Evolutionary conservation across 2,797 vertebrate genomes (phyloP), one percentile per base, ranked within the genome.

Genomic region (Phoebastria nigripes): DNA sequence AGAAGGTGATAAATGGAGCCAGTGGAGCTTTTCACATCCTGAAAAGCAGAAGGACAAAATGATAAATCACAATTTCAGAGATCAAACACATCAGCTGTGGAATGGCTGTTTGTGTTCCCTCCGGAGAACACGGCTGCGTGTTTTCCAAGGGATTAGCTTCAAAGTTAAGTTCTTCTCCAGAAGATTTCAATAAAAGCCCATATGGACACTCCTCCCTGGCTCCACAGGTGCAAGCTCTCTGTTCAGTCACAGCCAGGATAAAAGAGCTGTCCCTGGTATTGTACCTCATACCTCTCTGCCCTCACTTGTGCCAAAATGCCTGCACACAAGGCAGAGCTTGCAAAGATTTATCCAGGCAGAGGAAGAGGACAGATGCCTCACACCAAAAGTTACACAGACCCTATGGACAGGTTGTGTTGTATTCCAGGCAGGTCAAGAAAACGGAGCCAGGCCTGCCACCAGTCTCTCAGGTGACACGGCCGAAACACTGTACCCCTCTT

Each of bases 61-160:
- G 35, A 35, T 39, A 73, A 84, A 47, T 6, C 51, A 51, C 15
- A 44, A 46, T 69, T 63, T 31, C 11, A 44, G 78, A 90, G 76
- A 87, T 93, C 89, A 96, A 90, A 93, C 56, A 31, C 33, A 17
- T 90, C 83, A 66, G 51, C 87, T 70, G 52, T 31, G 52, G 76
- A 9, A 44, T 17, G 79, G 82, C 85, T 95, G 90, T 85, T 92
- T 89, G 56, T 20, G 81, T 90, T 82, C 78, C 91, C 77, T 79
- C 24, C 0, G 71, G 91, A 95, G 84, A 91, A 51, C 37, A 21
- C 3, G 4, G 70, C 85, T 88, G 31, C 22, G 25, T 97, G 95
- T 97, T 97, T 96, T 97, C 92, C 63, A 92, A 97, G 91, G 96
- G 97, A 97, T 96, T 93, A 94, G 84, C 93, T 92, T 91, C 93